phyloP scores from a whole-genome alignment of 2,888 invertebrate species.

The Ernsta delagoae region DNA sequence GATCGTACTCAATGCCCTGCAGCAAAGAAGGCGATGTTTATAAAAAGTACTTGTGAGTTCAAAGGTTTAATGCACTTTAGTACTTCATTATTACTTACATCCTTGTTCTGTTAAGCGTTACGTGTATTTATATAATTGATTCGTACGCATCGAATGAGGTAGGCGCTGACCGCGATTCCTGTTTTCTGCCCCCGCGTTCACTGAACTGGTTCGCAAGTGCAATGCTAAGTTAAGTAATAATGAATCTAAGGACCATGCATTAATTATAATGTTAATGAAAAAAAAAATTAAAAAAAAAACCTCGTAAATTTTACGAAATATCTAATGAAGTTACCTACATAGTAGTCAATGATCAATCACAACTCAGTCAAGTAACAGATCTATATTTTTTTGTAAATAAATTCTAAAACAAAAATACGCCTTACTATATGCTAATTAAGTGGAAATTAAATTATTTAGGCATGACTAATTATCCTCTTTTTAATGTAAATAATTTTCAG shows the following conservation, averaged over 20 bases:
- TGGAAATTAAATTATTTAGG: too few relatives aligned
- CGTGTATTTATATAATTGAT: conserved; percentile 56
- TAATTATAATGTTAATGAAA: not conserved
- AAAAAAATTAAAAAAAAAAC: not conserved
- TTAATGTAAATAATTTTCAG: too few relatives aligned
- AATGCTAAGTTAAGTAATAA: conserved; percentile 20
- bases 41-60: conserved; percentile 37
- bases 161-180: conserved; percentile 66
- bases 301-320: too few relatives aligned
- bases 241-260: not conserved
- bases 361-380: too few relatives aligned
- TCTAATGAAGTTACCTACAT: too few relatives aligned
- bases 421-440: too few relatives aligned
- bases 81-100: conserved; percentile 34
- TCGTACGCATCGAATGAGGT: conserved; percentile 60
- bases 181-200: conserved; percentile 58
- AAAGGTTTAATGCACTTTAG: conserved; percentile 38
- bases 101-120: conserved; percentile 40
- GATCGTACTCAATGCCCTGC: conserved; percentile 66
- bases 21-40: conserved; percentile 48
- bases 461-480: too few relatives aligned
- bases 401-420: too few relatives aligned
- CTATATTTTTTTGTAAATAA: too few relatives aligned
- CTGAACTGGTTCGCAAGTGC: conserved; percentile 61
- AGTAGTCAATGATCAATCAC: too few relatives aligned